Evolutionary conservation across 2,113 vertebrate genomes (phyloP).

Genomic region (Arenaria interpres): DNA sequence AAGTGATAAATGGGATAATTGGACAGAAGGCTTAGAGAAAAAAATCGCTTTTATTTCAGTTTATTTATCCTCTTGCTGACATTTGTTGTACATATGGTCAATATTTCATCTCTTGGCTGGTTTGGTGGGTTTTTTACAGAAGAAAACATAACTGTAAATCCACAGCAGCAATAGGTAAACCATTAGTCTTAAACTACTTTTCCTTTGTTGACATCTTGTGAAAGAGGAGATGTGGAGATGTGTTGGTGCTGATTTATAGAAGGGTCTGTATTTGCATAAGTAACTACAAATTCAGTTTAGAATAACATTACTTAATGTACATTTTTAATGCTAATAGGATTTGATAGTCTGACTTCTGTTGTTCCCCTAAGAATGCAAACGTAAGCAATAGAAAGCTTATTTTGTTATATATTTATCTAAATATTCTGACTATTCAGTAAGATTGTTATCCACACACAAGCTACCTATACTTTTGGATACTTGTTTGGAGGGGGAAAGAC

Average conservation of each 20-base stretch:
- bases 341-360: background rate
- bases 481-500: background rate
- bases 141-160: background rate
- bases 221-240: background rate
- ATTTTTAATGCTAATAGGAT: background rate
- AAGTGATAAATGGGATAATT: background rate
- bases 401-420: background rate
- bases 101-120: background rate
- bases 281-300: background rate
- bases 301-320: background rate
- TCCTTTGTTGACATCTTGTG: background rate
- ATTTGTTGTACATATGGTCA: background rate
- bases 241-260: background rate
- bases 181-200: background rate
- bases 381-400: background rate
- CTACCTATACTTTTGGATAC: background rate
- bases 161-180: background rate
- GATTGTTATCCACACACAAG: background rate
- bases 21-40: background rate
- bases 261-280: background rate
- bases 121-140: background rate
- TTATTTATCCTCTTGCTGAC: background rate
- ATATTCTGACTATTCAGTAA: background rate
- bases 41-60: background rate
- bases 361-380: background rate